Evolutionary conservation across 2,888 invertebrate genomes (phyloP), one percentile per base, ranked within the genome.

Genomic region (Dicyrtoma fusca): DNA sequence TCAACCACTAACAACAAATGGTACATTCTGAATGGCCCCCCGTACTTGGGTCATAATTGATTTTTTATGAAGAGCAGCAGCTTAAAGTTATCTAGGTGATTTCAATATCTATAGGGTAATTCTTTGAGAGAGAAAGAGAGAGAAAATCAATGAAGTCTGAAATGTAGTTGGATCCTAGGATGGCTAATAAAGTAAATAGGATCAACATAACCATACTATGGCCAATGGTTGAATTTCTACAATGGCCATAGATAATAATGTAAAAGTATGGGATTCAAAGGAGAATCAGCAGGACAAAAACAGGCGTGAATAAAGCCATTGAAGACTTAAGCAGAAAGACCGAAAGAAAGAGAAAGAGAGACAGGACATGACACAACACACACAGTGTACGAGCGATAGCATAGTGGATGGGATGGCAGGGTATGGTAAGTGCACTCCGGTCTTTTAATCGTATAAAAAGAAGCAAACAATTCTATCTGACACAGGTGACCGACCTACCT

Each of bases 201-300:
- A 63, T 63, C 63, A 63, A 45, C 63, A 45, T 45, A 45, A 21
- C 47, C 63, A 45, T 23, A 34, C 3, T 34, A 34, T 8, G 8
- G 8, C 34, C 45, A 47, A 63, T 63, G 47, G 45, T 45, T 61
- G 6, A 8, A 17, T 44, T 63, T 44, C 21, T 44, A 63, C 63
- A 63, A 63, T 63, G 23, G 45, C 47, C 42, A 10, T 44, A 44
- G 42, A 42, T 17, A 26, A 68, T 55, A 65, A 65, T 63, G 57
- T 57, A 57, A 44, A 63, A 63, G 63, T 45, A 44, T 4, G 47
- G 62, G 34, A 65, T 57, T 68, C 68, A 68, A 68, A 55, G 42
- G 68, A 55, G 57, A 55, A 57, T 55, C 47, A 49, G 45, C 64
- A 68, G 68, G 55, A 68, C 68, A 68, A 68, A 68, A 57, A 68